Percentiles rank a stretch among this genome's conserved stretches.
These are phyloP conservation scores for Nomada flava DNA, from an alignment of 2,888 invertebrate genomes.

Conservation along the genomic window DNA sequence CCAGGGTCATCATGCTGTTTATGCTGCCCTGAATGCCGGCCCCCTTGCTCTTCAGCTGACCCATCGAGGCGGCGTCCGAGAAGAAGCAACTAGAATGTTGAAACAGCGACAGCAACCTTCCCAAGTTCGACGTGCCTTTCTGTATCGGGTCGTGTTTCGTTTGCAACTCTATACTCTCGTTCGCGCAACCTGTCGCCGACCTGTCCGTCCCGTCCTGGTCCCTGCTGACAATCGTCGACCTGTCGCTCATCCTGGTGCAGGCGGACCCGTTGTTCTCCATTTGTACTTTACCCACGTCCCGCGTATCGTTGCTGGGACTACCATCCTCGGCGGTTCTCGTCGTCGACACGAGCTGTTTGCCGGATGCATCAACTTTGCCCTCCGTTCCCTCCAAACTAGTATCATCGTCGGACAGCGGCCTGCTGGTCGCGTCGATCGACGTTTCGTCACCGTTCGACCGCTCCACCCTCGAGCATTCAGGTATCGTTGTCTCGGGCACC, in stretches of 20 bases:
- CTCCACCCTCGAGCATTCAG: conserved; percentile 13
- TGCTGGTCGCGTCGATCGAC: no score
- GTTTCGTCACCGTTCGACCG: no score
- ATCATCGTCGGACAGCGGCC: no score
- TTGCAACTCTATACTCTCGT: conserved; percentile 35
- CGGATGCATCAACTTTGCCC: no score
- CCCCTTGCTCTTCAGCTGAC: conserved; percentile 67
- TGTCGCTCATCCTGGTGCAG: conserved; percentile 11
- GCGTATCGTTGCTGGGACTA: conserved; percentile 31
- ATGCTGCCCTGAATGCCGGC: conserved; percentile 71
- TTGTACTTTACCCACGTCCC: conserved; percentile 1
- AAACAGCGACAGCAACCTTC: conserved; percentile 88
- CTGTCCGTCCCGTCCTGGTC: conserved; percentile 14
- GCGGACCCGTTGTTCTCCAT: no score
- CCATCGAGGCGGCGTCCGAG: conserved; percentile 83
- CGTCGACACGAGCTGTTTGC: background rate
- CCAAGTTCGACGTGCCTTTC: conserved; percentile 86
- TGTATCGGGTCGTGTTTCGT: conserved; percentile 58
- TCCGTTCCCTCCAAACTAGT: no score
- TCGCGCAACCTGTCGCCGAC: conserved; percentile 11
- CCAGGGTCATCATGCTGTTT: conserved; percentile 74
- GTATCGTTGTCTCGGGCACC: background rate
- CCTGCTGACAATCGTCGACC: conserved; percentile 9
- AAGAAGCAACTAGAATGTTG: conserved; percentile 88
- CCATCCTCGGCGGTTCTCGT: background rate